Base-by-base conservation (phyloP, 1,140 invertebrate genomes). In the Reticulitermes speratus region DNA sequence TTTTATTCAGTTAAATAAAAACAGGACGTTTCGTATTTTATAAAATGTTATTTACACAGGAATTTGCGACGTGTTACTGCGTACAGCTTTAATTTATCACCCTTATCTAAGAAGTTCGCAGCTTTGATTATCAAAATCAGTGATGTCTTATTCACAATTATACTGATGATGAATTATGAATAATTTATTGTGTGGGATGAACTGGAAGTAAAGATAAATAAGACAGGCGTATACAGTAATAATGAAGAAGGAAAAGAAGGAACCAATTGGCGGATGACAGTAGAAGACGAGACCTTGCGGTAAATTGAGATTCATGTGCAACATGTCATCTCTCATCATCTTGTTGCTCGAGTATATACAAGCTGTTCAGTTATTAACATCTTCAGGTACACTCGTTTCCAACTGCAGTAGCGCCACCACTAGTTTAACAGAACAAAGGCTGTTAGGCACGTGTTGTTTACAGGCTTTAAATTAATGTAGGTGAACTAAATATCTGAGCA, bases 231-330 rank as follows among this genome's bases (percentile, higher is more conserved):
- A 16, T 30, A 9, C n/a, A 75, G 65, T 30, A 75, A 25, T 75
- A 75, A 75, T 75, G 65, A 30, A 75, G n/a, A 30, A 30, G 25
- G 65, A 30, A 30, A 75, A n/a, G 65, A 25, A 75, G 65, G 65
- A 75, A 19, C n/a, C 65, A 75, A 75, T 75, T 75, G 65, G 65
- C n/a, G 25, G 7, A 75, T 75, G 65, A 75, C 65, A 75, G n/a
- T 30, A 75, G n/a, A 75, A 75, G 65, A 30, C 65, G n/a, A 75
- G 65, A 75, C 65, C 65, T 75, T 75, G 65, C 65, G 25, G 25
- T 75, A 75, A 75, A 75, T 75, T 75, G 65, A 75, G 65, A 75
- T 75, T 75, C 65, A 75, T 75, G n/a, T 75, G 25, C n/a, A 75
- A 30, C 21, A 23, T 75, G 65, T 75, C 65, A 75, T 75, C 65